These are phyloP conservation scores for Ceratoteleas bidentatus DNA, from an alignment of 1,140 invertebrate genomes.

Conservation along the genomic window DNA sequence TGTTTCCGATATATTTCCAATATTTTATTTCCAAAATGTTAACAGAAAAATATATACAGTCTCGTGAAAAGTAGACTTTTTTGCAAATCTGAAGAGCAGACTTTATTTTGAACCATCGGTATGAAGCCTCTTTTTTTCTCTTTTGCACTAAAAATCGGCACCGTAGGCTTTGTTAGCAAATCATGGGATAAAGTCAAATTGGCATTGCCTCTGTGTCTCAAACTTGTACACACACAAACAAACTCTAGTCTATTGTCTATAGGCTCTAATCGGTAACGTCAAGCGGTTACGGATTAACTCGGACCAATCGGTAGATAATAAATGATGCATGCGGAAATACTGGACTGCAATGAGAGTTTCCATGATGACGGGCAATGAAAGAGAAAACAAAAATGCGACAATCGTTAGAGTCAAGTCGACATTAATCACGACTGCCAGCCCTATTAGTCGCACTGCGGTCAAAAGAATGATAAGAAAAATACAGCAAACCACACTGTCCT, in stretches of 20 bases:
- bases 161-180: constrained; percentile 44
- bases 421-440: too few relatives aligned
- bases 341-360: not conserved
- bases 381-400: not conserved
- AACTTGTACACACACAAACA: constrained; percentile 49
- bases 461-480: constrained; percentile 55
- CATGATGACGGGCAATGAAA: not conserved
- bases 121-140: too few relatives aligned
- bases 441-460: constrained; percentile 14
- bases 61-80: too few relatives aligned
- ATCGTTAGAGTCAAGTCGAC: too few relatives aligned
- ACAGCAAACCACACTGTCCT: constrained; percentile 80
- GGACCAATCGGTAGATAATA: constrained; percentile 9
- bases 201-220: constrained; percentile 50
- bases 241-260: constrained; percentile 44
- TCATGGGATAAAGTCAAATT: constrained; percentile 52
- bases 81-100: too few relatives aligned
- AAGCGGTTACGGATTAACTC: constrained; percentile 45
- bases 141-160: not conserved
- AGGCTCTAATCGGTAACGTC: constrained; percentile 53
- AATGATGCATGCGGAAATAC: constrained; percentile 44
- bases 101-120: too few relatives aligned
- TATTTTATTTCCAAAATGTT: too few relatives aligned
- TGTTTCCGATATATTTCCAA: too few relatives aligned
- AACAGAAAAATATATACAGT: too few relatives aligned